Evolutionary conservation across 2,888 invertebrate genomes (phyloP).

Genomic region (Drosophila ustulata): DNA sequence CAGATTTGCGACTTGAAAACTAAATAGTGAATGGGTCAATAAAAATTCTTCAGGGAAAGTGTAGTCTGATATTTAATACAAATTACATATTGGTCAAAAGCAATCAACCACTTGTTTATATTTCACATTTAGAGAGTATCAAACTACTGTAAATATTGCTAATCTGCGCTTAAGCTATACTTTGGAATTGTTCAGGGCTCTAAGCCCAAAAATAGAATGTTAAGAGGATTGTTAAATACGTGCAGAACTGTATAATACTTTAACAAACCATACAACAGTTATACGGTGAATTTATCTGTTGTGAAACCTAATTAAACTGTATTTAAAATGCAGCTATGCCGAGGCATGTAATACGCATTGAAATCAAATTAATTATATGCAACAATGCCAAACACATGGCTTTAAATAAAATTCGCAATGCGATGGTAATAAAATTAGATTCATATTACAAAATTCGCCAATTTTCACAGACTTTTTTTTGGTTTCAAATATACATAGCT

Average conservation of each 20-base stretch:
- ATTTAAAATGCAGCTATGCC: conserved; percentile 41
- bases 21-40: no score
- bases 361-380: conserved; percentile 62
- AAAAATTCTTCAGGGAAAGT: background rate
- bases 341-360: conserved; percentile 43
- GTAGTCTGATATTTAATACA: background rate
- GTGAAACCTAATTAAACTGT: conserved; percentile 14
- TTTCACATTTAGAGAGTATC: background rate
- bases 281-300: background rate
- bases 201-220: background rate
- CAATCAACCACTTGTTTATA: no score
- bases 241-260: background rate
- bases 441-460: conserved; percentile 44
- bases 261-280: background rate
- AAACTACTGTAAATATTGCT: background rate
- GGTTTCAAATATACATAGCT: background rate
- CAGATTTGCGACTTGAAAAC: no score
- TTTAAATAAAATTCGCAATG: conserved; percentile 36
- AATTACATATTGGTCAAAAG: no score
- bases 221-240: conserved; percentile 1
- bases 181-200: background rate
- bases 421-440: conserved; percentile 55
- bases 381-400: conserved; percentile 23
- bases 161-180: background rate
- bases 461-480: conserved; percentile 31